Evolutionary conservation across 2,113 vertebrate genomes (phyloP).

Genomic region (Suricata suricatta): DNA sequence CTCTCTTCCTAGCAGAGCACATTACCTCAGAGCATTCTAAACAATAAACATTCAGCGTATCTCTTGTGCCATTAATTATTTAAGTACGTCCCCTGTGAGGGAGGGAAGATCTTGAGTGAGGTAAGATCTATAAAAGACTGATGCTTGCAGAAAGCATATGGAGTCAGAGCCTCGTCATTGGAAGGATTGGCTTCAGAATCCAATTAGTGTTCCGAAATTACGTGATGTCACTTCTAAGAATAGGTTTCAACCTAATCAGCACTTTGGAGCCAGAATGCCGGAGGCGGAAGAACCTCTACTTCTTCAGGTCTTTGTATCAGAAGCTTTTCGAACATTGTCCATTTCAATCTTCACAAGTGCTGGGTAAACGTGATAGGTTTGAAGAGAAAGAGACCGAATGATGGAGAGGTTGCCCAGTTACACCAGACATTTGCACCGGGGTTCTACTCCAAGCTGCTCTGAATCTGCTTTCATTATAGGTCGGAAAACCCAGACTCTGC

Average conservation of each 20-base stretch:
- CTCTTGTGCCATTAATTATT: not conserved
- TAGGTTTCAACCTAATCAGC: not conserved
- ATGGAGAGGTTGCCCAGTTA: too few relatives aligned
- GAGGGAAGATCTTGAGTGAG: not conserved
- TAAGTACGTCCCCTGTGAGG: not conserved
- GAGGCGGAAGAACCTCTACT: accelerated
- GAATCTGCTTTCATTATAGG: not conserved
- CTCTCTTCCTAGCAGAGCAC: accelerated
- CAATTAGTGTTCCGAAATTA: not conserved
- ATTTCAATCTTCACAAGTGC: not conserved
- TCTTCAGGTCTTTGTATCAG: accelerated
- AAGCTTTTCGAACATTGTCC: not conserved
- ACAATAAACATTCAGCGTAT: not conserved
- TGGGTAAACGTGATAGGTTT: not conserved
- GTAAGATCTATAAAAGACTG: not conserved
- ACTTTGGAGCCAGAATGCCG: not conserved
- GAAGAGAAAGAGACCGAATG: not conserved
- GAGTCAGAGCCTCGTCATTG: not conserved
- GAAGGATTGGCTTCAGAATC: not conserved
- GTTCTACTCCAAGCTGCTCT: too few relatives aligned
- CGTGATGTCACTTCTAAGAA: not conserved
- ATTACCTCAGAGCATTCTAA: not conserved
- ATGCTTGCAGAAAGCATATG: not conserved
- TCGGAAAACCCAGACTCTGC: too few relatives aligned
- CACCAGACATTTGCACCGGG: accelerated